Conservation (phyloP, 2,113 vertebrate genomes). For the Phalacrocorax pelagicus region DNA sequence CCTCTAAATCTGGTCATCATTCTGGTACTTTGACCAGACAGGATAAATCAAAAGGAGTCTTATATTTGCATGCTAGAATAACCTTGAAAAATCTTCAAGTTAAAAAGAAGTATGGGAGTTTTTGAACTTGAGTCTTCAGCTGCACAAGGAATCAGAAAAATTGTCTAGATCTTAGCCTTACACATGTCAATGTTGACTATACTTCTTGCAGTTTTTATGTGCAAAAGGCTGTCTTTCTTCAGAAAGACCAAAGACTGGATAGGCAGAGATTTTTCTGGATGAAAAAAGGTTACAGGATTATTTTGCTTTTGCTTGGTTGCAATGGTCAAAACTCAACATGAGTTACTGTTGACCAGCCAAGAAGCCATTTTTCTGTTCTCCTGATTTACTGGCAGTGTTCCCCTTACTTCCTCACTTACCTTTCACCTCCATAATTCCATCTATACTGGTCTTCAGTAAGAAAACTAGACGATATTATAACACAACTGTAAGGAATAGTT, state of each 20-base stretch:
- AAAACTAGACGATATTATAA: neutral
- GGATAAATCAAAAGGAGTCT: neutral
- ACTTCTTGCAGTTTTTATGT: neutral
- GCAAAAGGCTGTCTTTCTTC: neutral
- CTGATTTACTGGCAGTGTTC: neutral
- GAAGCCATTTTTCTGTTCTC: neutral
- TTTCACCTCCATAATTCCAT: neutral
- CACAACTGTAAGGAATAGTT: neutral
- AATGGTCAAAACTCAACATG: neutral
- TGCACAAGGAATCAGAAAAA: neutral
- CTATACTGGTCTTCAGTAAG: neutral
- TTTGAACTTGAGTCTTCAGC: neutral
- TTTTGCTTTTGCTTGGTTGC: neutral
- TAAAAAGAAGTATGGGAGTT: neutral
- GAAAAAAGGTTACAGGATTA: neutral
- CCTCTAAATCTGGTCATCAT: neutral
- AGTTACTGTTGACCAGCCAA: neutral
- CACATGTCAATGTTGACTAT: neutral
- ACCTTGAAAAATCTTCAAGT: neutral
- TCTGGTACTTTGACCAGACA: neutral
- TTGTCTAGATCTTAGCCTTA: neutral
- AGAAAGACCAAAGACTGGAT: neutral
- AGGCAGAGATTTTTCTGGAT: neutral
- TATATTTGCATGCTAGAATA: neutral
- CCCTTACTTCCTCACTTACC: neutral